phyloP scores from a whole-genome alignment of 1,140 invertebrate genomes.

The Zaprionus gabonicus region DNA sequence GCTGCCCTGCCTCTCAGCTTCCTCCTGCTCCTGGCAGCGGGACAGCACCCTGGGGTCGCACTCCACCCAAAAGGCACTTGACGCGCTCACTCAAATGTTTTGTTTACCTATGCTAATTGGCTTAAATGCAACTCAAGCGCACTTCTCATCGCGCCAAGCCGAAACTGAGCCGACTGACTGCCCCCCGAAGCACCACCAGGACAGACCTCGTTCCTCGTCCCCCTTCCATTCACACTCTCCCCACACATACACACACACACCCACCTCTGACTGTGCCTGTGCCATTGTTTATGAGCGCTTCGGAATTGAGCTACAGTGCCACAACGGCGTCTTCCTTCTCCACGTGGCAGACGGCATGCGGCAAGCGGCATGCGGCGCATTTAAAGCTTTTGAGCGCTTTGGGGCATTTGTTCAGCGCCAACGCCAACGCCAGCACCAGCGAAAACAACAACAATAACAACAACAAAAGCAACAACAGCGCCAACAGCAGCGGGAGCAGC shows the following conservation, averaged over 20 bases:
- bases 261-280: not conserved
- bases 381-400: slow-evolving; percentile 81
- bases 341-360: slow-evolving; percentile 6
- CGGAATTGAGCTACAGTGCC: slow-evolving; percentile 62
- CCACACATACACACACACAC: not conserved
- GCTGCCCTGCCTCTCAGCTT: slow-evolving; percentile 5
- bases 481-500: slow-evolving; percentile 13
- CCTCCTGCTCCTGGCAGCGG: not conserved
- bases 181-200: not conserved
- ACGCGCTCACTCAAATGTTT: slow-evolving; percentile 81
- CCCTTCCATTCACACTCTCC: not conserved
- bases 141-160: slow-evolving; percentile 71
- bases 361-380: slow-evolving; percentile 54
- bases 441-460: slow-evolving; percentile 27
- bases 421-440: slow-evolving; percentile 39
- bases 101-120: slow-evolving; percentile 83
- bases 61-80: slow-evolving; percentile 75
- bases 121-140: slow-evolving; percentile 82
- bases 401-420: slow-evolving; percentile 77
- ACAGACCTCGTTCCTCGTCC: not conserved
- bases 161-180: slow-evolving; percentile 53
- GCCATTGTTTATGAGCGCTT: slow-evolving; percentile 72
- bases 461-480: slow-evolving; percentile 9
- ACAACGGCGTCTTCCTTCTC: not conserved
- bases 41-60: slow-evolving; percentile 46